Evolutionary conservation across 2,113 vertebrate genomes (phyloP).

Genomic region (Melierax canorus): DNA sequence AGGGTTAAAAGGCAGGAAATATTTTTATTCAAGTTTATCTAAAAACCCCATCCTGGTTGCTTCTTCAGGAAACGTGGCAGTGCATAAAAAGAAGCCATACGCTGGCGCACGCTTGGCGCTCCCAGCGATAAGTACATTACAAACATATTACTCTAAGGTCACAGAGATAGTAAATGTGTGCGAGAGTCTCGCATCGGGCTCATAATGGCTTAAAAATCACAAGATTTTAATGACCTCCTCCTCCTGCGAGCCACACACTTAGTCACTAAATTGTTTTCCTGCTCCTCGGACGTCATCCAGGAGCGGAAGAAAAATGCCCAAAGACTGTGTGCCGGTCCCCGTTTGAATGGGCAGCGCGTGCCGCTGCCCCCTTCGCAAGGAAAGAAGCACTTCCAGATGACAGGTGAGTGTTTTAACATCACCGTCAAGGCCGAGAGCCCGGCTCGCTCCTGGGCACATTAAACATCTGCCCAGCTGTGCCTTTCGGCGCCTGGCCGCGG

Average conservation of each 20-base stretch:
- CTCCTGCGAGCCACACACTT: not conserved
- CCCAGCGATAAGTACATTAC: not conserved
- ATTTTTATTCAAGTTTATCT: not conserved
- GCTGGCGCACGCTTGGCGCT: fast-evolving
- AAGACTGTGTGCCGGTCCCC: not conserved
- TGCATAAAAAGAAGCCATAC: fast-evolving
- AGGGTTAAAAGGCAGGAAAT: not conserved
- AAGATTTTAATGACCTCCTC: not conserved
- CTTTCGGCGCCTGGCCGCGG: fast-evolving
- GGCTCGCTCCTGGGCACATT: fast-evolving
- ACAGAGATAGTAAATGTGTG: not conserved
- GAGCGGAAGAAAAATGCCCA: not conserved
- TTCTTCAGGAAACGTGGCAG: not conserved
- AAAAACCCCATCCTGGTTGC: not conserved
- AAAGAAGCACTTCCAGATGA: not conserved
- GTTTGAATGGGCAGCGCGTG: not conserved
- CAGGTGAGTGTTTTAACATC: not conserved
- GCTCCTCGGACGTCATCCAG: not conserved
- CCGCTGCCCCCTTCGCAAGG: not conserved
- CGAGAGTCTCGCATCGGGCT: fast-evolving
- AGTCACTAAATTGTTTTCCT: not conserved
- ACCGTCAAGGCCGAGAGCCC: not conserved
- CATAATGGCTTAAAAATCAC: not conserved
- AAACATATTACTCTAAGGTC: not conserved
- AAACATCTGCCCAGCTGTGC: not conserved